A percentile compares a stretch with the other conserved stretches of the same genome.
Evolutionary conservation across 2,888 invertebrate genomes (phyloP).

Genomic region (Macaria notata): DNA sequence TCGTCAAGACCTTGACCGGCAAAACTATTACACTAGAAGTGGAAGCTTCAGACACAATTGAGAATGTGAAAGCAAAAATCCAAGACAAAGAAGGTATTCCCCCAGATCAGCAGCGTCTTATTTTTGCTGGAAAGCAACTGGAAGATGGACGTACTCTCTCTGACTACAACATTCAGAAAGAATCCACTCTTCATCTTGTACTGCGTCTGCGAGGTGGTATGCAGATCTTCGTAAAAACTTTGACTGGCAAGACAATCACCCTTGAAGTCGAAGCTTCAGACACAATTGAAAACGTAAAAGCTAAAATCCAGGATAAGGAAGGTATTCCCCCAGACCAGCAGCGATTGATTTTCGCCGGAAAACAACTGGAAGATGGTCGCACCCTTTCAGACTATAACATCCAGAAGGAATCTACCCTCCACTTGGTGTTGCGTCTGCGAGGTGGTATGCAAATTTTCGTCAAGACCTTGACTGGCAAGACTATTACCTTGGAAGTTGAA

Average conservation of each 20-base stretch:
- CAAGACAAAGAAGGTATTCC: slow-evolving; percentile 36
- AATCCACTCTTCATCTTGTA: slow-evolving; percentile 32
- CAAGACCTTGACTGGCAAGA: slow-evolving; percentile 34
- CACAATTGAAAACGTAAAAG: slow-evolving; percentile 33
- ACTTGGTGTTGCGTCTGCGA: slow-evolving; percentile 30
- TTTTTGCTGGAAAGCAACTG: slow-evolving; percentile 34
- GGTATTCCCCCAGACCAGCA: slow-evolving; percentile 37
- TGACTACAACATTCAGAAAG: slow-evolving; percentile 35
- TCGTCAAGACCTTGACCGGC: slow-evolving; percentile 33
- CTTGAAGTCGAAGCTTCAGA: slow-evolving; percentile 33
- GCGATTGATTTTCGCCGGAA: slow-evolving; percentile 32
- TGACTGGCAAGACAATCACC: slow-evolving; percentile 33
- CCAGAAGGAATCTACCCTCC: slow-evolving; percentile 33
- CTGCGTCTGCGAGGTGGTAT: slow-evolving; percentile 35
- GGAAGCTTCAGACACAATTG: slow-evolving; percentile 32
- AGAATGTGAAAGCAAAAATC: slow-evolving; percentile 34
- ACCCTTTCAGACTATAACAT: slow-evolving; percentile 34
- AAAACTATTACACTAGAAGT: slow-evolving; percentile 34
- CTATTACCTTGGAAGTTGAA: slow-evolving; percentile 31
- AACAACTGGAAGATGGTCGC: slow-evolving; percentile 34
- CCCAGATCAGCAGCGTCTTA: slow-evolving; percentile 33
- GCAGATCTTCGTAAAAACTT: slow-evolving; percentile 35
- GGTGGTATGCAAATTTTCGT: slow-evolving; percentile 38
- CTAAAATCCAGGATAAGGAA: slow-evolving; percentile 36
- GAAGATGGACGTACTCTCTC: slow-evolving; percentile 34